Evolutionary conservation across 2,797 vertebrate species (phyloP).

Genomic region (Semaprochilodus insignis): DNA sequence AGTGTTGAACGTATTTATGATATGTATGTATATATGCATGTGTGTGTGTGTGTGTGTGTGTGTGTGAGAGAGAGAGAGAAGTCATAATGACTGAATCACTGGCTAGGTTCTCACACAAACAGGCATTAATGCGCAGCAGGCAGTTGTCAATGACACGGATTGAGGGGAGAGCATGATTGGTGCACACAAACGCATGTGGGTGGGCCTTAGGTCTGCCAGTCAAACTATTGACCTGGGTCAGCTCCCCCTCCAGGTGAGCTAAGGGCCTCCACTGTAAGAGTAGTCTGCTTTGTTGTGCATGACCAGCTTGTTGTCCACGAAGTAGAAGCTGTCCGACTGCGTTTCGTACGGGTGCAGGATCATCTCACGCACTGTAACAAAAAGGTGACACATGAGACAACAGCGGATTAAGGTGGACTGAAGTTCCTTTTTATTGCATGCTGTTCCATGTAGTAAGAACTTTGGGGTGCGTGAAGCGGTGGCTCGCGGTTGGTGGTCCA

Average conservation of each 20-base stretch:
- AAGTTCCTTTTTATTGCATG: background rate
- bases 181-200: slow-evolving; percentile 53
- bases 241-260: slow-evolving; percentile 50
- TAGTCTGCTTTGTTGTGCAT: slow-evolving; percentile 99
- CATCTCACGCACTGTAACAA: slow-evolving; percentile 91
- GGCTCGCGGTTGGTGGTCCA: background rate
- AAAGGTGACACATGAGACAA: slow-evolving; percentile 9
- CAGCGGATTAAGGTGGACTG: background rate
- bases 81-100: slow-evolving; percentile 28
- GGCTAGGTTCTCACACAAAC: slow-evolving; percentile 49
- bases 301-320: slow-evolving; percentile 97
- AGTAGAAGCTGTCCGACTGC: slow-evolving; percentile 99
- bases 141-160: slow-evolving; percentile 37
- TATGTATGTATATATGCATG: slow-evolving; percentile 44
- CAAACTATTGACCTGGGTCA: slow-evolving; percentile 25
- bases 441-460: background rate
- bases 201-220: slow-evolving; percentile 53
- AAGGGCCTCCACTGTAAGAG: slow-evolving; percentile 94
- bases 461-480: too few relatives aligned
- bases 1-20: slow-evolving; percentile 45
- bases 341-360: slow-evolving; percentile 94
- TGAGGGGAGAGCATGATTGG: slow-evolving; percentile 48
- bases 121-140: slow-evolving; percentile 29
- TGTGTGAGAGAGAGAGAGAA: slow-evolving; percentile 31
- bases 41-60: slow-evolving; percentile 1